Conservation (phyloP, 2,888 invertebrate species). For the Mystacides longicornis region DNA sequence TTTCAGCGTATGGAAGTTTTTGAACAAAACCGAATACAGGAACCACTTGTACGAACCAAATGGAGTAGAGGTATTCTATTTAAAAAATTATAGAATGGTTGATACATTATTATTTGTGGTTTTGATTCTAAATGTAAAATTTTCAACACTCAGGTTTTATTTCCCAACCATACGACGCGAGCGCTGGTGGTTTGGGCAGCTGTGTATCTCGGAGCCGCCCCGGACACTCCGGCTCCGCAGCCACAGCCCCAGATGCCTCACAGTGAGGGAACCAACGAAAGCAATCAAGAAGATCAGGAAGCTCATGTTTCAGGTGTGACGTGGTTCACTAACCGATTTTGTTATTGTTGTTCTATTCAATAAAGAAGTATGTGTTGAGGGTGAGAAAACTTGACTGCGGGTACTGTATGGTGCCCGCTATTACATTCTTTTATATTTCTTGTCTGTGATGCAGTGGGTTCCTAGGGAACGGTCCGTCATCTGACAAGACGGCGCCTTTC, state of each 20-base stretch:
- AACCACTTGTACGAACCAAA: conserved; percentile 74
- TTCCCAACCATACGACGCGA: conserved; percentile 79
- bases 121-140: not conserved
- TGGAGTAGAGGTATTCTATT: conserved; percentile 29
- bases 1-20: conserved; percentile 84
- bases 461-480: too few species aligned
- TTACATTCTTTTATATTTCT: too few species aligned
- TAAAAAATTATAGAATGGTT: not conserved
- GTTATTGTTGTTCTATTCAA: too few species aligned
- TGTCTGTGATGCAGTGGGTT: too few species aligned
- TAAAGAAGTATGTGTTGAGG: too few species aligned
- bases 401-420: too few species aligned
- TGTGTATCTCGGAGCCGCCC: conserved; percentile 61
- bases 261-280: conserved; percentile 25
- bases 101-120: not conserved
- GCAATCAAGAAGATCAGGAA: conserved; percentile 26
- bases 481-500: too few species aligned
- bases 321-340: not conserved
- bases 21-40: conserved; percentile 68
- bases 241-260: conserved; percentile 10
- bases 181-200: conserved; percentile 79
- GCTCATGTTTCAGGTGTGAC: conserved; percentile 24
- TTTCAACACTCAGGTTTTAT: conserved; percentile 58
- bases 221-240: conserved; percentile 24
- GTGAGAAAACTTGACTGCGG: too few species aligned